phyloP scores from a whole-genome alignment of 2,888 invertebrate species.

The Willowsia nigromaculata region DNA sequence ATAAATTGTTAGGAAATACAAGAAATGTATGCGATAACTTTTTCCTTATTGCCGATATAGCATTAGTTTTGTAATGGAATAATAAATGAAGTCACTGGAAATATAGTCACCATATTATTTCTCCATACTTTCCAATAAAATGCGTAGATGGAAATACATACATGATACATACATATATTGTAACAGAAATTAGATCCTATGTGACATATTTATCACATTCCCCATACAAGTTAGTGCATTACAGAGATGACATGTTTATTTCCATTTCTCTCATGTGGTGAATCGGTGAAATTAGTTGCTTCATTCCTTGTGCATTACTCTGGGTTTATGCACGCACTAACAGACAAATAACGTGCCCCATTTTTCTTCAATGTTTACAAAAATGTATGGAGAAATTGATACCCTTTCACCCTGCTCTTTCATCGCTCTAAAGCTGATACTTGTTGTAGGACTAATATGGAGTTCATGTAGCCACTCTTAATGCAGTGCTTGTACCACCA shows the following conservation, averaged over 20 bases:
- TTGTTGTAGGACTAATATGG: background rate
- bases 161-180: too few species aligned
- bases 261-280: background rate
- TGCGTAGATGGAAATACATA: too few species aligned
- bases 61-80: too few species aligned
- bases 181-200: too few species aligned
- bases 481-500: conserved; percentile 61
- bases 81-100: too few species aligned
- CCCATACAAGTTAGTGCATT: background rate
- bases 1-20: too few species aligned
- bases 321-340: conserved; percentile 1
- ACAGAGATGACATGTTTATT: background rate
- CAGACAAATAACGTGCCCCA: conserved; percentile 58
- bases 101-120: too few species aligned
- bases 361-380: background rate
- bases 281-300: background rate
- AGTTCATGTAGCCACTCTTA: background rate
- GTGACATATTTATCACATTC: too few species aligned
- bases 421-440: background rate
- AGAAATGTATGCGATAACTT: too few species aligned
- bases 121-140: too few species aligned
- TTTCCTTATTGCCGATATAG: too few species aligned
- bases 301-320: background rate
- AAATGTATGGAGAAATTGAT: background rate
- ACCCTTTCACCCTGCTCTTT: background rate